Base-by-base conservation (phyloP, 1,140 invertebrate species). In the Steinernema feltiae region DNA sequence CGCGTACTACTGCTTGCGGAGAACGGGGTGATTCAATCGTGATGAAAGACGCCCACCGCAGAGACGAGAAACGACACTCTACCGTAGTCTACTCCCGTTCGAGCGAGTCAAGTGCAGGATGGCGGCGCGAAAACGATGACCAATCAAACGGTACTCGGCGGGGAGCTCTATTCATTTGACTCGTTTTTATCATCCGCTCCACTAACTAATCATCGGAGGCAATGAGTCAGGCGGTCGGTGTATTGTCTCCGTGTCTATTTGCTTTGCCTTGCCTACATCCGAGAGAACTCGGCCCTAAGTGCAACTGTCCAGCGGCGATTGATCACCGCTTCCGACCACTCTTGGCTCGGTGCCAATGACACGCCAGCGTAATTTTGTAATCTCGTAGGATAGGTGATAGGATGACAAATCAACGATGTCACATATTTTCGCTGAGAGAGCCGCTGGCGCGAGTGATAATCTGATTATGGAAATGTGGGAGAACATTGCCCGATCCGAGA, bases 351-450 rank as follows among this genome's bases (percentile, higher is more conserved):
- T 63, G 53, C 53, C 53, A 63, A 15, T 3, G 53, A 7, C 53
- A 63, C 53, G 53, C 24, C 24, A 63, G 53, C 53, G 53, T 63
- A 63, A 63, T 41, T n/a, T 63, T 63, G 53, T 63, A 63, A 63
- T 63, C 53, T 27, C 41, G 41, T 46, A 12, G 41, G 7, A 27
- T 3, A n/a, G 12, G 12, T 63, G 53, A 15, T 15, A 21, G 3
- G 12, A 63, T 63, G 53, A 63, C 53, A 63, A 63, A 63, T 15
- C 53, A 41, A 3, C 12, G 53, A 15, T 63, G 53, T 63, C 53
- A 27, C 53, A 15, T 63, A 63, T 63, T 63, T 63, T 63, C 24
- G 53, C 24, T 27, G 2, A 27, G 12, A 3, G 53, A 15, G 15
- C 15, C 24, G 12, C 12, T 3, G 53, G 53, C 53, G 53, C 7